Base-by-base conservation (phyloP, 2,113 vertebrate genomes). In the Typhlomys cinereus region DNA sequence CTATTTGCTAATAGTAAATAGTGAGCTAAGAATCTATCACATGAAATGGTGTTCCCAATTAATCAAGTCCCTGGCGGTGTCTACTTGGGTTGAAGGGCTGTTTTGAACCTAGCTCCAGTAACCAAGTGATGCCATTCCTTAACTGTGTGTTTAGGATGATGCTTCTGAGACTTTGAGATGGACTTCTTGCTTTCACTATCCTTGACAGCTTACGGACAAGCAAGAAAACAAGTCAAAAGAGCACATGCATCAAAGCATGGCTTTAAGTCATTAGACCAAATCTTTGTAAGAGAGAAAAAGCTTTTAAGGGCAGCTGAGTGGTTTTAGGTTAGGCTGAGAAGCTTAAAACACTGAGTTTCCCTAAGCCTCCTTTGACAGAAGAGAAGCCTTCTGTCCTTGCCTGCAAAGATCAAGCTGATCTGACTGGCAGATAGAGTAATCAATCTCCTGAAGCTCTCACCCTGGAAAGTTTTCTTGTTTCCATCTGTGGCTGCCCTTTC, bases 311-410 rank as follows among this genome's bases (percentile, higher is more conserved):
- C 21, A 44, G 69, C 8, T 74, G 73, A 74, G 8, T 82, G 31
- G 27, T 23, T 85, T 85, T n/a, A 23, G 10, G 36, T 71, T 92
- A 79, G 36, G 14, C 29, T 78, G 48, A 79, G 62, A 59, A 76
- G 69, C 11, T 27, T 88, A 21, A 74, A 57, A 78, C 44, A 52
- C 27, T 54, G 62, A 48, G 25, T 81, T 81, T 76, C 6, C 31
- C 1, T 59, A 85, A 57, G 4, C 31, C 25, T 66, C 5, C 73
- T 39, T 69, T 46, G 34, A 70, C 4, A 78, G 39, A 18, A 11
- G 25, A 67, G 0, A 13, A 44, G 13, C 1, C 1, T 12, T 54
- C 4, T 9, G 41, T 71, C 18, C 21, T 89, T 62, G 57, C 18
- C 27, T 62, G 10, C 71, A 20, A 5, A 85, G 20, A 66, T 11